phyloP scores from a whole-genome alignment of 2,888 invertebrate species.

The Cyaniris semiargus region DNA sequence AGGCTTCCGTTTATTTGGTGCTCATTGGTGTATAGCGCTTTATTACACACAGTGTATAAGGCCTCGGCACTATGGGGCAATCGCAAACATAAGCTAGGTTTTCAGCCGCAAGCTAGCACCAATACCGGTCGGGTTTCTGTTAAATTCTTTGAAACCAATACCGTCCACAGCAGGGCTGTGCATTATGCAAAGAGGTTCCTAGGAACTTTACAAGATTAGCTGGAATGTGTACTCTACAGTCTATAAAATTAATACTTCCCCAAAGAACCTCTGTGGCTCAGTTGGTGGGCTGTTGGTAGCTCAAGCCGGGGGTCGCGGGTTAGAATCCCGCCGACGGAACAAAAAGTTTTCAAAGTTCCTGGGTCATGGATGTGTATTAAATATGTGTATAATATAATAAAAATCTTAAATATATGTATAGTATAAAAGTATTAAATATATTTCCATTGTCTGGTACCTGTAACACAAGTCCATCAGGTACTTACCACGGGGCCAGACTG shows the following conservation, averaged over 20 bases:
- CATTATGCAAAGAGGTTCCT: neutral
- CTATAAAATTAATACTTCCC: neutral
- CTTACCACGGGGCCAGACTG: no score
- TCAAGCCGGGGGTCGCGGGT: no score
- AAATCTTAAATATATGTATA: no score
- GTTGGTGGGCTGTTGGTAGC: no score
- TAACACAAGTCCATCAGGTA: no score
- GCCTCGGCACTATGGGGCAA: neutral
- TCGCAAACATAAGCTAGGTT: constrained; percentile 16
- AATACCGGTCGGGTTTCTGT: neutral
- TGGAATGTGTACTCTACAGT: neutral
- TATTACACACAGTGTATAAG: neutral
- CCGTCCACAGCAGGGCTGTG: neutral
- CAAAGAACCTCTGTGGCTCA: no score
- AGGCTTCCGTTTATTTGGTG: neutral
- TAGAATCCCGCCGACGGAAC: no score
- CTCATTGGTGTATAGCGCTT: constrained; percentile 3
- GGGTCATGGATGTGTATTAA: no score
- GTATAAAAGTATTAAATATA: no score
- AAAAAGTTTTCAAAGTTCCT: no score
- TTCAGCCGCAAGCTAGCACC: constrained; percentile 10
- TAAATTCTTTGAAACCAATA: constrained; percentile 7
- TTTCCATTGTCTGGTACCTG: no score
- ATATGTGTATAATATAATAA: no score
- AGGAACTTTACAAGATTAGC: neutral